Conservation (phyloP, 2,888 invertebrate species). For the Nesidiocoris tenuis region DNA sequence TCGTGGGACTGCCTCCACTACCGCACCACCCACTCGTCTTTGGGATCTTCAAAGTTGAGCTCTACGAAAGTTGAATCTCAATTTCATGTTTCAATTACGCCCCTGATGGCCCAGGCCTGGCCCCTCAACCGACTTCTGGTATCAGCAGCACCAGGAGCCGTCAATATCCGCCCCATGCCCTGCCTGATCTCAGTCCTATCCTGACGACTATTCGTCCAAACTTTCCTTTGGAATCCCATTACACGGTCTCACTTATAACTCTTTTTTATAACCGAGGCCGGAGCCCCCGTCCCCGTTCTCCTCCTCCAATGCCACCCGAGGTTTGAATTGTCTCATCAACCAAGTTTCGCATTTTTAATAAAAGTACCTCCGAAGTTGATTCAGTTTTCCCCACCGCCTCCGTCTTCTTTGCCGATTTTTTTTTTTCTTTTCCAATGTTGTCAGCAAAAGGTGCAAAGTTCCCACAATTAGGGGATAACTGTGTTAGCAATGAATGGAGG, state of each 20-base stretch:
- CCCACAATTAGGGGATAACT: slow-evolving; percentile 39
- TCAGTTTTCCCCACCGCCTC: not conserved
- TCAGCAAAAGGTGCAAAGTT: slow-evolving; percentile 41
- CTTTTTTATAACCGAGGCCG: slow-evolving; percentile 16
- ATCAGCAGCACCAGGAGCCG: not conserved
- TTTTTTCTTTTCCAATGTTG: slow-evolving; percentile 29
- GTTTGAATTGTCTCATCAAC: slow-evolving; percentile 41
- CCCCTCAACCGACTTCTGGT: not conserved
- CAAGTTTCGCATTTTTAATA: slow-evolving; percentile 42
- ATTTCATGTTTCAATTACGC: slow-evolving; percentile 41
- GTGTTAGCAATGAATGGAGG: slow-evolving; percentile 36
- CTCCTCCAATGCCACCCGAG: too few species aligned
- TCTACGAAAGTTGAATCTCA: slow-evolving; percentile 19
- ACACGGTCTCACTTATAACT: slow-evolving; percentile 42
- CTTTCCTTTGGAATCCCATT: slow-evolving; percentile 32
- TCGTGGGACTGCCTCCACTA: too few species aligned
- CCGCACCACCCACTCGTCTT: not conserved
- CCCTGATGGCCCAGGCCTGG: too few species aligned
- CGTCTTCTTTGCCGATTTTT: not conserved
- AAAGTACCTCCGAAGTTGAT: slow-evolving; percentile 41
- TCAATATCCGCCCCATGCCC: slow-evolving; percentile 17
- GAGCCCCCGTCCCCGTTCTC: slow-evolving; percentile 4
- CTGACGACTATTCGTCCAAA: not conserved
- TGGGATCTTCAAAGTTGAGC: not conserved
- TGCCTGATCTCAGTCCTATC: not conserved